Percentiles rank a stretch among this genome's conserved stretches.
phyloP scores from a whole-genome alignment of 2,888 invertebrate genomes.

The Acronicta aceris region DNA sequence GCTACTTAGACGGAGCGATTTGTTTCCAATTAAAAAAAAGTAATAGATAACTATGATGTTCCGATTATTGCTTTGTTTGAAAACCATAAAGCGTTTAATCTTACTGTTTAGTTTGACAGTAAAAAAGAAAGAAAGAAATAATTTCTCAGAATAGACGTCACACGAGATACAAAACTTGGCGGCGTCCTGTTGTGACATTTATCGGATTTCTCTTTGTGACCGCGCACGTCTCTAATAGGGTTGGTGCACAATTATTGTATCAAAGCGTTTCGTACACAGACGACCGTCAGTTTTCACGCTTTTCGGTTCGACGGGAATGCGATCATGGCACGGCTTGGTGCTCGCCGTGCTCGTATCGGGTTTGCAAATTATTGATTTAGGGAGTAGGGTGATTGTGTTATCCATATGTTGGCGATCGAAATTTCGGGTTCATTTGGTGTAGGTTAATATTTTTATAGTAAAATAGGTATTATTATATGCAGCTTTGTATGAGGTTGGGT shows the following conservation, averaged over 20 bases:
- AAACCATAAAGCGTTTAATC: too few species aligned
- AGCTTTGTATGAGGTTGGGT: too few species aligned
- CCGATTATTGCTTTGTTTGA: too few species aligned
- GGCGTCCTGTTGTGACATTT: constrained; percentile 65
- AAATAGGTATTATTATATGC: too few species aligned
- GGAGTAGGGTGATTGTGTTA: not conserved
- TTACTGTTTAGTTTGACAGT: too few species aligned
- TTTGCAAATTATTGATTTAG: constrained; percentile 37
- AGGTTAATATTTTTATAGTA: not conserved
- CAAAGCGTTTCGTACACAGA: constrained; percentile 56
- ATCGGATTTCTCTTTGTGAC: constrained; percentile 69
- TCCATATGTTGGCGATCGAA: not conserved
- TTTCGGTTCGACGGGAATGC: constrained; percentile 35
- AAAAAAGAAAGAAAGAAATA: too few species aligned
- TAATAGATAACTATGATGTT: too few species aligned
- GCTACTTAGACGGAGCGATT: too few species aligned
- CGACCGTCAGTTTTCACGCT: constrained; percentile 40
- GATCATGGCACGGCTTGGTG: constrained; percentile 25
- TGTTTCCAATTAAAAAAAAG: too few species aligned
- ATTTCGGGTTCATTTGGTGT: not conserved
- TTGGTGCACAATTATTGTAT: constrained; percentile 65
- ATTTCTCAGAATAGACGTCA: constrained; percentile 23
- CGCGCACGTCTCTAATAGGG: constrained; percentile 58
- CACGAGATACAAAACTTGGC: constrained; percentile 52
- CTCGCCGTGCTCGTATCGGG: constrained; percentile 14